Conservation (phyloP, 2,888 invertebrate genomes). For the Gastrophysa polygoni region DNA sequence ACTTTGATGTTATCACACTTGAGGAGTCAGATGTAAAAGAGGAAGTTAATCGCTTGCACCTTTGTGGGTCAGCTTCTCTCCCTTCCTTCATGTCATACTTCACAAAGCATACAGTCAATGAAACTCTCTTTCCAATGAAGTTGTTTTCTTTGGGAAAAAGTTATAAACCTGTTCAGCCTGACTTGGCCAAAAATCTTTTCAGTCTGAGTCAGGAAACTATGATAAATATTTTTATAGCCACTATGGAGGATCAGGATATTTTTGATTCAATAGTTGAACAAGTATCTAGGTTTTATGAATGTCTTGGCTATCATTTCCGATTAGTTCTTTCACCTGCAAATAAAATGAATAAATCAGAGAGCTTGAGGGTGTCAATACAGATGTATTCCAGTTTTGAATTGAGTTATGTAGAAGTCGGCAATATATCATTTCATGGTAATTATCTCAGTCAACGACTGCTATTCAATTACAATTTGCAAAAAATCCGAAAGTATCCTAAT, state of each 20-base stretch:
- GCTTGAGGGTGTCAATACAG: constrained; percentile 71
- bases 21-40: constrained; percentile 63
- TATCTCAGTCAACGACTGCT: constrained; percentile 80
- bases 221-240: constrained; percentile 69
- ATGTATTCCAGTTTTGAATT: constrained; percentile 72
- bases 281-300: constrained; percentile 66
- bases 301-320: constrained; percentile 71
- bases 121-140: constrained; percentile 69
- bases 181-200: constrained; percentile 62
- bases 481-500: constrained; percentile 67
- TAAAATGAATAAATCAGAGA: constrained; percentile 69
- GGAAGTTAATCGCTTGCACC: constrained; percentile 68
- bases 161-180: constrained; percentile 62
- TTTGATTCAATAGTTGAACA: constrained; percentile 64
- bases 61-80: constrained; percentile 78
- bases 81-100: constrained; percentile 76
- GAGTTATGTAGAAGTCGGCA: constrained; percentile 74
- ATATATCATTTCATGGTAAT: constrained; percentile 72
- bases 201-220: constrained; percentile 73
- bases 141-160: constrained; percentile 74
- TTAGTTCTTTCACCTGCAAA: constrained; percentile 67
- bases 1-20: constrained; percentile 65
- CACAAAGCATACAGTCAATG: constrained; percentile 69
- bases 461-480: constrained; percentile 66
- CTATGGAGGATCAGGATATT: constrained; percentile 58